Evolutionary conservation across 2,113 vertebrate genomes (phyloP), one percentile per base, ranked within the genome.

Genomic region (Eclectus roratus): DNA sequence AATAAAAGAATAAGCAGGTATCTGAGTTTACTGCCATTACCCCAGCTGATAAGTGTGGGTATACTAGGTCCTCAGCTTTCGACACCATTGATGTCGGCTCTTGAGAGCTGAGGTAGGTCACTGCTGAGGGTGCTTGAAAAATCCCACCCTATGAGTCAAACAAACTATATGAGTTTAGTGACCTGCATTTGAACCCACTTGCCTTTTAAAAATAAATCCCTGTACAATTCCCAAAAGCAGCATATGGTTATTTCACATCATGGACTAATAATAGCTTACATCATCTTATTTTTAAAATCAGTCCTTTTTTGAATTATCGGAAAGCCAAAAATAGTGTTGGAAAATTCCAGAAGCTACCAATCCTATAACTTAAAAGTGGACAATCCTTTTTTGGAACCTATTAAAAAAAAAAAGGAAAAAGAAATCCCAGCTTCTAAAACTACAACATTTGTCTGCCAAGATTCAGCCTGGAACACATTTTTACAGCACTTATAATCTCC

Each of bases 401-500:
- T 85, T 95, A 39, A 41, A 81, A 85, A 72, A 92, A 77, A 28
- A 53, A 91, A 87, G 88, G 74, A 37, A 43, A 60, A 83, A 76
- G 87, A 87, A 91, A 66, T n/a, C 66, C 14, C n/a, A 95, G 0
- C 55, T 31, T 94, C 91, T 97, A 86, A 97, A 97, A 96, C 88
- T 76, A 70, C 89, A 96, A 93, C 69, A 23, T 96, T 97, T 97
- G 81, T 72, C 91, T 97, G 97, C 97, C 97, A 98, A 95, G 86
- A 97, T 97, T 96, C 94, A 94, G 79, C 84, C 95, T 97, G 96
- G 95, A 97, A 96, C 93, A 97, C 44, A 96, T 97, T 98, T 98
- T 98, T 98, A 98, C 94, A 94, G 74, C 69, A 89, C 63, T 98
- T 98, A 97, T 96, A 98, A 98, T 97, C 96, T 97, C 92, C 94